These are phyloP conservation scores for Amblyopsis rosae DNA, from an alignment of 2,113 vertebrate genomes.

Conservation along the genomic window DNA sequence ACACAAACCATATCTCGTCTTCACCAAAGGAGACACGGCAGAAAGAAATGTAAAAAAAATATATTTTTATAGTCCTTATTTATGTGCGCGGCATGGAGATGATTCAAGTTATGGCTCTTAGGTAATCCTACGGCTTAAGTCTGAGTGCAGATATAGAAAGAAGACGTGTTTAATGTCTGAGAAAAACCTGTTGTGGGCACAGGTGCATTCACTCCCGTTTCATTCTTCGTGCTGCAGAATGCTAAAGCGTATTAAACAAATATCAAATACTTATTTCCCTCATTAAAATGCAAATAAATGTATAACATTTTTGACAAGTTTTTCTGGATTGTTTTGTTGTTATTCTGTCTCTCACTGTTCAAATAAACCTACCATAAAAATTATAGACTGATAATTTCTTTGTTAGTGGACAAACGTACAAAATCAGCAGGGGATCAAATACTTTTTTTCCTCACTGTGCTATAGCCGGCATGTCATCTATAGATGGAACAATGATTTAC, in stretches of 20 bases:
- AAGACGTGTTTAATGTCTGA: background rate
- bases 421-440: no score
- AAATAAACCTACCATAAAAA: no score
- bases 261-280: no score
- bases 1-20: background rate
- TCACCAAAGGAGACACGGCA: background rate
- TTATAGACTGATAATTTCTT: no score
- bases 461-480: slow-evolving; percentile 51
- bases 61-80: slow-evolving; percentile 6
- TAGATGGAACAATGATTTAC: slow-evolving; percentile 8
- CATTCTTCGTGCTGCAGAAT: slow-evolving; percentile 1
- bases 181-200: no score
- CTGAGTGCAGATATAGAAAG: slow-evolving; percentile 25
- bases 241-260: slow-evolving; percentile 32
- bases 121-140: background rate
- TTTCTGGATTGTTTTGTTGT: no score
- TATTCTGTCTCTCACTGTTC: no score
- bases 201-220: slow-evolving; percentile 28
- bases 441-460: no score
- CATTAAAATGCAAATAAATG: no score
- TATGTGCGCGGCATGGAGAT: background rate
- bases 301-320: no score
- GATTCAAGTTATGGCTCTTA: background rate
- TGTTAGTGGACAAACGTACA: no score
- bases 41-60: background rate